phyloP scores from a whole-genome alignment of 2,797 vertebrate species.

The Hephaestus fuliginosus region DNA sequence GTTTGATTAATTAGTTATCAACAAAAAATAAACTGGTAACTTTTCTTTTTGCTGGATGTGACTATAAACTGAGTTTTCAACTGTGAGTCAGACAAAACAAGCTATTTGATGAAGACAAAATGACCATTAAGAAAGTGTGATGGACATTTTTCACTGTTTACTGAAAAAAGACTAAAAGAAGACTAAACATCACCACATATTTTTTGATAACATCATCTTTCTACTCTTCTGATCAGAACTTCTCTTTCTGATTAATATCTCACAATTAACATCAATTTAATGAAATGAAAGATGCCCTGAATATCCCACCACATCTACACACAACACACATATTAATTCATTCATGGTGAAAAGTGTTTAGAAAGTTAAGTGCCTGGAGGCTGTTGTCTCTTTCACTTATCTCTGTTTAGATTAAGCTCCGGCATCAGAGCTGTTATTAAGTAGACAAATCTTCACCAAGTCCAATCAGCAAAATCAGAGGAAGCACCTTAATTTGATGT shows the following conservation, averaged over 20 bases:
- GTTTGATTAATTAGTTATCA: too few species aligned
- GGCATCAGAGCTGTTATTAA: constrained; percentile 22
- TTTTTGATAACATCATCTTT: not conserved
- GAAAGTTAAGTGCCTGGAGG: constrained; percentile 28
- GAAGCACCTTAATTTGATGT: constrained; percentile 53
- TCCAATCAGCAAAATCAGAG: constrained; percentile 66
- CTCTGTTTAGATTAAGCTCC: constrained; percentile 47
- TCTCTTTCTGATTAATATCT: not conserved
- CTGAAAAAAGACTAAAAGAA: not conserved
- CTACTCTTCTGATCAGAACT: not conserved
- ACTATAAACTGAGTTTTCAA: not conserved
- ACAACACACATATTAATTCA: not conserved
- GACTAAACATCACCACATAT: too few species aligned
- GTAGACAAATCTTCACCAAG: constrained; percentile 66
- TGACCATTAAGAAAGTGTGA: not conserved
- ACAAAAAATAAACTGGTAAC: not conserved
- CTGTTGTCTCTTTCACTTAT: constrained; percentile 61
- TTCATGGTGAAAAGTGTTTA: constrained; percentile 8
- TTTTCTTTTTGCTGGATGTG: not conserved
- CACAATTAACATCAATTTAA: not conserved
- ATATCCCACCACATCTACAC: not conserved
- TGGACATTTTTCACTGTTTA: not conserved
- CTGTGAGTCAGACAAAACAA: not conserved
- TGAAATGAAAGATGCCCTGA: not conserved
- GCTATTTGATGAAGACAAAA: not conserved